These are phyloP conservation scores for Prosapia bicincta DNA, from an alignment of 2,888 invertebrate species.

Conservation along the genomic window DNA sequence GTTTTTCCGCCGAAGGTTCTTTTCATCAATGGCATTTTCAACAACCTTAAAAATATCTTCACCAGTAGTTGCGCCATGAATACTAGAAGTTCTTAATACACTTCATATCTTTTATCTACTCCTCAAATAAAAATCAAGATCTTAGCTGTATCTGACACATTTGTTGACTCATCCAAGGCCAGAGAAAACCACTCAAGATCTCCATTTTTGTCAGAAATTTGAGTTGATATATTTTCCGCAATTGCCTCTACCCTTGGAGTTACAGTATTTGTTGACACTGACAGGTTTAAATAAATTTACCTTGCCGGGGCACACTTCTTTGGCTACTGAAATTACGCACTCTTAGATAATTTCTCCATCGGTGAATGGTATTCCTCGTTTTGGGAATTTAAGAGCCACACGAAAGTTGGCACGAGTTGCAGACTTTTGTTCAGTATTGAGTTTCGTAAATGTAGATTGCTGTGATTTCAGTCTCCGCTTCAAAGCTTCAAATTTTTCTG, in stretches of 20 bases:
- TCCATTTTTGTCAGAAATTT: slow-evolving; percentile 8
- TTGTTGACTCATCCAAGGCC: slow-evolving; percentile 37
- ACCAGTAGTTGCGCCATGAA: background rate
- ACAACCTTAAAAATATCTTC: slow-evolving; percentile 34
- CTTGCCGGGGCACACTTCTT: background rate
- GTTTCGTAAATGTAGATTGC: background rate
- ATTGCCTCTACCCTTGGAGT: slow-evolving; percentile 42
- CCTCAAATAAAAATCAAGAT: slow-evolving; percentile 27
- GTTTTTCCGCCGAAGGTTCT: slow-evolving; percentile 36
- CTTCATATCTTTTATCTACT: slow-evolving; percentile 17
- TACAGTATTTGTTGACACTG: background rate
- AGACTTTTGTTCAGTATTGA: background rate
- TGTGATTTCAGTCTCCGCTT: background rate
- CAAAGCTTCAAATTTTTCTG: slow-evolving; percentile 23
- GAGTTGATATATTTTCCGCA: slow-evolving; percentile 12
- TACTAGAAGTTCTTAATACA: slow-evolving; percentile 14
- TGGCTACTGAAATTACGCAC: background rate
- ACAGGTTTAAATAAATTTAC: background rate
- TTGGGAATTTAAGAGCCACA: background rate
- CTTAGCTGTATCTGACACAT: slow-evolving; percentile 39
- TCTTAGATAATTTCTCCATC: background rate
- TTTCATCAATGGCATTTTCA: slow-evolving; percentile 33
- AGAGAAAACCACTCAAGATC: slow-evolving; percentile 37
- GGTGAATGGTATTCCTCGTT: background rate
- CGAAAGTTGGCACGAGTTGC: background rate